These are phyloP conservation scores for Plagodis pulveraria DNA, from an alignment of 2,888 invertebrate species.

Conservation along the genomic window DNA sequence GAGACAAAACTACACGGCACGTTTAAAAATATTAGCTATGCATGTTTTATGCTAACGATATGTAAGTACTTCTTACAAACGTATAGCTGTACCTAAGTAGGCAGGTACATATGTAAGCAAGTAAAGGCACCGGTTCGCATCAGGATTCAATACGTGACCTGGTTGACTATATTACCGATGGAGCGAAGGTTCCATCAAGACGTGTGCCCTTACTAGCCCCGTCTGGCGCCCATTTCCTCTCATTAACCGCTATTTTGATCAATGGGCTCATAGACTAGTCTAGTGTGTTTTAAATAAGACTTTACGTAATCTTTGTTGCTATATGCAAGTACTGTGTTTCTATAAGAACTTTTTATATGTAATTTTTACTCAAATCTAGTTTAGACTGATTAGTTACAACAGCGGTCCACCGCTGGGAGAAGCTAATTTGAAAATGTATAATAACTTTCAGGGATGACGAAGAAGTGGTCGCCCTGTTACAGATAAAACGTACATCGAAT, in stretches of 20 bases:
- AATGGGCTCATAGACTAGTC: slow-evolving; percentile 12
- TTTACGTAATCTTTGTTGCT: background rate
- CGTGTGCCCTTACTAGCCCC: slow-evolving; percentile 35
- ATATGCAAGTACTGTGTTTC: no score
- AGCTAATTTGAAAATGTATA: no score
- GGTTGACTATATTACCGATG: slow-evolving; percentile 38
- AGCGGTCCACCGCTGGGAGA: no score
- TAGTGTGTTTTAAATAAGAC: slow-evolving; percentile 2
- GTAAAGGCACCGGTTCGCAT: slow-evolving; percentile 72
- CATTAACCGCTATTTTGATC: slow-evolving; percentile 10
- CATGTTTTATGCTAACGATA: slow-evolving; percentile 53
- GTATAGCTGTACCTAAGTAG: slow-evolving; percentile 2
- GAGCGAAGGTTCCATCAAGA: slow-evolving; percentile 36
- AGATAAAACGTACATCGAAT: no score
- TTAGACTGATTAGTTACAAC: no score
- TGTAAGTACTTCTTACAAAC: slow-evolving; percentile 25
- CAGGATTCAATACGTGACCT: slow-evolving; percentile 59
- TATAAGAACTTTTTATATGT: no score
- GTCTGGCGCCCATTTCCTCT: slow-evolving; percentile 10
- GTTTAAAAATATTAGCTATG: slow-evolving; percentile 67
- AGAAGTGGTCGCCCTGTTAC: no score
- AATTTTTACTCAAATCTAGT: no score
- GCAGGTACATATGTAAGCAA: slow-evolving; percentile 11
- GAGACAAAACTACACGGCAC: slow-evolving; percentile 44
- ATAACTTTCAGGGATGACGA: no score